phyloP scores from a whole-genome alignment of 2,888 invertebrate genomes.

The Lycia hirtaria region DNA sequence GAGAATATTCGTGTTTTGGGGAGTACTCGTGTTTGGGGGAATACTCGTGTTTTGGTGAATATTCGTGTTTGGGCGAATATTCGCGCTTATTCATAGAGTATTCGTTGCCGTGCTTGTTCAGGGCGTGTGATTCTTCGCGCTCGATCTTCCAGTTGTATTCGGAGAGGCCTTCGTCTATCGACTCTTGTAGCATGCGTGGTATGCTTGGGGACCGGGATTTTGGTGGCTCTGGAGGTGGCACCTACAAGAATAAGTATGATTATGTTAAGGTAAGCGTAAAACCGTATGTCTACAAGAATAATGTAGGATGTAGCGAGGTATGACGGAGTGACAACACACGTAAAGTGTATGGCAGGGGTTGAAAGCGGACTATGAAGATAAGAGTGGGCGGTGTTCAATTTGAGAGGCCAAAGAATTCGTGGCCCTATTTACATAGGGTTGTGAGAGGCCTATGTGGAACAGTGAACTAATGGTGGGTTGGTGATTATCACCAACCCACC shows the following conservation, averaged over 20 bases:
- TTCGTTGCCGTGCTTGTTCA: slow-evolving; percentile 50
- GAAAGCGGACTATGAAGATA: no score
- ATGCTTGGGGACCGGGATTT: slow-evolving; percentile 79
- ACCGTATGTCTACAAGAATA: no score
- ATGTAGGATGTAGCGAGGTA: no score
- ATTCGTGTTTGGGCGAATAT: slow-evolving; percentile 13
- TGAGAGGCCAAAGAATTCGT: no score
- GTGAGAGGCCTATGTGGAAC: no score
- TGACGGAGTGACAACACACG: no score
- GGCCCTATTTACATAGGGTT: no score
- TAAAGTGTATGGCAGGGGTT: no score
- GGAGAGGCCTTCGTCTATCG: slow-evolving; percentile 72
- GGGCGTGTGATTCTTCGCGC: slow-evolving; percentile 59
- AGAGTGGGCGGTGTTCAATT: no score
- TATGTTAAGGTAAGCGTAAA: background rate
- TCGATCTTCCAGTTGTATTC: slow-evolving; percentile 80
- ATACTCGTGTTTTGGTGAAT: slow-evolving; percentile 11
- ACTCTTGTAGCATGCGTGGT: slow-evolving; percentile 77
- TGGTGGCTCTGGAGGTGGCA: slow-evolving; percentile 90
- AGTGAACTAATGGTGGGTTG: no score
- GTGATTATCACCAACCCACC: no score
- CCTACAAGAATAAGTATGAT: slow-evolving; percentile 51
- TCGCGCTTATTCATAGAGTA: slow-evolving; percentile 23
- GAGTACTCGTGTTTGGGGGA: slow-evolving; percentile 26
- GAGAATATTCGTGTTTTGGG: slow-evolving; percentile 31